phyloP scores from a whole-genome alignment of 2,113 vertebrate species.

The Salvelinus namaycush region DNA sequence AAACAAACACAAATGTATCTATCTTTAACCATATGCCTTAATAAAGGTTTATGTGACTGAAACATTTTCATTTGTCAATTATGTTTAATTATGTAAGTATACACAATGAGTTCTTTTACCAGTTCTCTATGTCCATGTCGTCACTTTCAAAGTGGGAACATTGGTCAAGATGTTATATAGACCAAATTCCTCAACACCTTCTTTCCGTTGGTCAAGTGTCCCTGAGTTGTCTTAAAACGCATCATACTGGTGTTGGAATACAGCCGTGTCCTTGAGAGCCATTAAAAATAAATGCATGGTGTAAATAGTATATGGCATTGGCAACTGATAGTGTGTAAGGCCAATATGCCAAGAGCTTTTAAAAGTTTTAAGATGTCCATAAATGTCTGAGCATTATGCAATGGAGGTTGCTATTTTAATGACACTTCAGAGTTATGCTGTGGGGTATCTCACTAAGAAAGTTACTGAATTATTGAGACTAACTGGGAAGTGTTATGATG shows the following conservation, averaged over 20 bases:
- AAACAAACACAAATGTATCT: slow-evolving; percentile 27
- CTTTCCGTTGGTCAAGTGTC: background rate
- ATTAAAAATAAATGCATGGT: slow-evolving; percentile 10
- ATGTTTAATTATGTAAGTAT: too few species aligned
- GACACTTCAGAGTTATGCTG: background rate
- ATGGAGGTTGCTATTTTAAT: background rate
- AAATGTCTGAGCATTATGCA: background rate
- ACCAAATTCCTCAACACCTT: background rate
- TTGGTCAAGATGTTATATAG: background rate
- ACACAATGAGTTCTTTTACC: slow-evolving; percentile 33
- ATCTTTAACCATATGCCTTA: slow-evolving; percentile 40
- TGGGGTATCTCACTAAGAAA: too few species aligned
- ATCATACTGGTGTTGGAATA: background rate
- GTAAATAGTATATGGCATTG: slow-evolving; percentile 2
- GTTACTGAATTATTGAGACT: too few species aligned
- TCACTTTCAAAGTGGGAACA: background rate
- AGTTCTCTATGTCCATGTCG: too few species aligned
- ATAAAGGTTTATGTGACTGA: too few species aligned
- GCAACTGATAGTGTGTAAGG: background rate
- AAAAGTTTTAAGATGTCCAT: background rate
- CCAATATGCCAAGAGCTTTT: background rate
- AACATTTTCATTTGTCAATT: too few species aligned
- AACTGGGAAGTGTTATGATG: too few species aligned
- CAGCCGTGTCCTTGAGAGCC: background rate
- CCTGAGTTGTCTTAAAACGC: background rate